phyloP scores from a whole-genome alignment of 1,140 invertebrate genomes.

The Vanessa atalanta region DNA sequence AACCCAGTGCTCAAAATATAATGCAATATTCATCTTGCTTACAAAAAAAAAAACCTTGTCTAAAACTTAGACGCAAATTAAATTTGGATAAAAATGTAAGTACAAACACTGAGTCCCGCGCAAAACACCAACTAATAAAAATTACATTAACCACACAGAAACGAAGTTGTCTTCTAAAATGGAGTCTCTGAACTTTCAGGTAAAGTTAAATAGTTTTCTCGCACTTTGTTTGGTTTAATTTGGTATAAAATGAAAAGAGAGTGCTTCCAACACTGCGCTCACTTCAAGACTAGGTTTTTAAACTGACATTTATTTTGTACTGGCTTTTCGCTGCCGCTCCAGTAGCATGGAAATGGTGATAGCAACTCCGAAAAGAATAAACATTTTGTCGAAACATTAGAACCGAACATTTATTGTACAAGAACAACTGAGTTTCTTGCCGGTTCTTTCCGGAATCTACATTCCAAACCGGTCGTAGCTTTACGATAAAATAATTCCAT shows the following conservation, averaged over 20 bases:
- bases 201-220: background rate
- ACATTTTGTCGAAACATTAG: background rate
- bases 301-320: conserved; percentile 3
- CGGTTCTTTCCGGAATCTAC: no score
- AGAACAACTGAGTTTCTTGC: no score
- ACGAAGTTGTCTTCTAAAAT: background rate
- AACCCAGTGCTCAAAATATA: no score
- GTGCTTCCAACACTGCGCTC: background rate
- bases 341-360: background rate
- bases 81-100: no score
- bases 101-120: no score
- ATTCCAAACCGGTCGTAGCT: no score
- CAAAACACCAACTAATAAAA: background rate
- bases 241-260: conserved; percentile 1
- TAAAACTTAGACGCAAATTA: no score
- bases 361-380: background rate
- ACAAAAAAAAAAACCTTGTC: no score
- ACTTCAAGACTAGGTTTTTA: background rate
- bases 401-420: no score
- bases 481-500: no score
- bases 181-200: background rate
- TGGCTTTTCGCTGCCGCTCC: background rate
- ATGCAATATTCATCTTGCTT: no score
- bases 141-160: background rate
- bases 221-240: background rate